These are phyloP conservation scores for Mobula hypostoma DNA, from an alignment of 2,113 vertebrate genomes.

Conservation along the genomic window DNA sequence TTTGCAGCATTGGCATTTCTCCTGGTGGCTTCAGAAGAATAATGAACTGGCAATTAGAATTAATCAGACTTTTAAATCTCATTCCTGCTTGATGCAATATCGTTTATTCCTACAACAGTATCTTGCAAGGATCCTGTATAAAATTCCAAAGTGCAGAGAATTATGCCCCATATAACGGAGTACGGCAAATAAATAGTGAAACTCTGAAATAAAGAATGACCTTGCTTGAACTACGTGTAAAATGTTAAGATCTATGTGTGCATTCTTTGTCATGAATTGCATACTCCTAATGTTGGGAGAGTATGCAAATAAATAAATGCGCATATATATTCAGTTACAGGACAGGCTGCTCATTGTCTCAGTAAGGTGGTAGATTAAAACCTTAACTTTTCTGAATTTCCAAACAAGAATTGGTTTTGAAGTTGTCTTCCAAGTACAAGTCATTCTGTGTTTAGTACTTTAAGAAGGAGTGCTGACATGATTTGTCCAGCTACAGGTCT, in stretches of 20 bases:
- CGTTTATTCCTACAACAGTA: not conserved
- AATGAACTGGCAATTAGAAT: not conserved
- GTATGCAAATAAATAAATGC: not conserved
- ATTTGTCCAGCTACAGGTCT: not conserved
- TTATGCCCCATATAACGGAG: not conserved
- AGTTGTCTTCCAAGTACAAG: not conserved
- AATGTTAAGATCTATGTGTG: not conserved
- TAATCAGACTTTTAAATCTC: not conserved
- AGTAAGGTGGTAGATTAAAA: not conserved
- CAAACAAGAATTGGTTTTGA: not conserved
- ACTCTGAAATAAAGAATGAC: not conserved
- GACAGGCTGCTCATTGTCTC: not conserved
- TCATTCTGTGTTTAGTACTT: not conserved
- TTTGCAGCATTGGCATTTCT: not conserved
- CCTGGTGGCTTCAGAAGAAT: not conserved
- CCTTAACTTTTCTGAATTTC: not conserved
- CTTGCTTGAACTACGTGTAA: not conserved
- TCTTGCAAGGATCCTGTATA: not conserved
- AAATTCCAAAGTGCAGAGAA: not conserved
- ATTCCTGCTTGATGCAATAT: not conserved
- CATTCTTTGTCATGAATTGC: not conserved
- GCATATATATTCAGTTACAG: not conserved
- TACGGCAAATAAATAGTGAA: not conserved
- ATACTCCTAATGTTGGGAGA: not conserved
- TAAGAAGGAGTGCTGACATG: not conserved